A percentile compares a stretch with the other conserved stretches of the same genome.
These are phyloP conservation scores for Oncorhynchus masou DNA, from an alignment of 2,113 vertebrate genomes.

Conservation along the genomic window DNA sequence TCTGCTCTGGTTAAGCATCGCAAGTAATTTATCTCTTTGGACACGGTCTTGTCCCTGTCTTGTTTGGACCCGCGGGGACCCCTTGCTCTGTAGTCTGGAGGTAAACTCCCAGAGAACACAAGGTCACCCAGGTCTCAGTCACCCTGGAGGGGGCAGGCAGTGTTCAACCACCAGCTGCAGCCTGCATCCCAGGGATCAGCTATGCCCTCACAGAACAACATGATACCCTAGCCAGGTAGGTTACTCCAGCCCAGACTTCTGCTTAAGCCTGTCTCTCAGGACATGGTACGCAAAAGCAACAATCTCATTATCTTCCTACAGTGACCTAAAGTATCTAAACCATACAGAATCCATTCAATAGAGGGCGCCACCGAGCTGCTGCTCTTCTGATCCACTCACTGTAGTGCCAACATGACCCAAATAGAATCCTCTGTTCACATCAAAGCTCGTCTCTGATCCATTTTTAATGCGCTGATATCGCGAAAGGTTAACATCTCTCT, in stretches of 20 bases:
- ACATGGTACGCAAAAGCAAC: neutral
- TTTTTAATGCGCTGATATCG: conserved; percentile 72
- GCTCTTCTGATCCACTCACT: neutral
- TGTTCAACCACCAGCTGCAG: neutral
- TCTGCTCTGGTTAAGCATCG: neutral
- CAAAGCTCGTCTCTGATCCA: conserved; percentile 74
- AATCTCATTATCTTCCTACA: neutral
- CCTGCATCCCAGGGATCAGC: conserved; percentile 12
- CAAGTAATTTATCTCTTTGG: conserved; percentile 55
- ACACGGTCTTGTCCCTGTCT: conserved; percentile 38
- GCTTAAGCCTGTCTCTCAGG: neutral
- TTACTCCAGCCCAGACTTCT: conserved; percentile 13
- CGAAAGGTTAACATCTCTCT: conserved; percentile 73
- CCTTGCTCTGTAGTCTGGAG: neutral
- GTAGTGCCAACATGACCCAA: conserved; percentile 43
- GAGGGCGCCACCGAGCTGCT: conserved; percentile 50
- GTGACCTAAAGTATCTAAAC: neutral
- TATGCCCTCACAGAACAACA: conserved; percentile 2
- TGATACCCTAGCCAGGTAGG: conserved; percentile 24
- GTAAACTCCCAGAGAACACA: conserved; percentile 23
- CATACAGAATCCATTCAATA: conserved; percentile 46
- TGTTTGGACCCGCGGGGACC: conserved; percentile 17
- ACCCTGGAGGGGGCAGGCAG: neutral
- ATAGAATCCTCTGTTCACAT: conserved; percentile 69
- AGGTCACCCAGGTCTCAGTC: conserved; percentile 16